Percentiles rank a stretch among this genome's conserved stretches.
Conservation (phyloP, 1,140 invertebrate genomes). For the Druon quercuslanigerum region DNA sequence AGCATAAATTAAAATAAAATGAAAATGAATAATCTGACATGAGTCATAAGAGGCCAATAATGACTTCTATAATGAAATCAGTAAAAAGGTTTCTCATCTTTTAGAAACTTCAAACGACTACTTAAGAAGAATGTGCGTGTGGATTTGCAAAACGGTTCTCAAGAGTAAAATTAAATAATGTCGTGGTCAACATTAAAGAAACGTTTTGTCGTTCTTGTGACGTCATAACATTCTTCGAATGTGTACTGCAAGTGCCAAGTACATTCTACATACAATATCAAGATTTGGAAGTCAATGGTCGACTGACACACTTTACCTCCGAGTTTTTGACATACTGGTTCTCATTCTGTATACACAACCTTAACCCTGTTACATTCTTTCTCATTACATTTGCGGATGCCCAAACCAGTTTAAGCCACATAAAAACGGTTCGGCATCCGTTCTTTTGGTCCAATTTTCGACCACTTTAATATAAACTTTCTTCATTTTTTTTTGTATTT, state of each 20-base stretch:
- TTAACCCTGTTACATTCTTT: slow-evolving; percentile 27
- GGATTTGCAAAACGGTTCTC: too few species aligned
- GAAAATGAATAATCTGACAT: too few species aligned
- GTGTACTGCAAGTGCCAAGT: neutral
- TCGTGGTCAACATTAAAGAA: neutral
- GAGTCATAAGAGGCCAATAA: too few species aligned
- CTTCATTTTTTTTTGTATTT: too few species aligned
- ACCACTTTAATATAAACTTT: too few species aligned
- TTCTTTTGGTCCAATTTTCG: too few species aligned
- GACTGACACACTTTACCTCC: slow-evolving; percentile 52
- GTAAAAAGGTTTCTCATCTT: too few species aligned
- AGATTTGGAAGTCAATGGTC: slow-evolving; percentile 54
- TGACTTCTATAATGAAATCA: too few species aligned
- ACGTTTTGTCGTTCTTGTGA: neutral
- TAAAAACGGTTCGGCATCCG: neutral
- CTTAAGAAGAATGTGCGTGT: too few species aligned
- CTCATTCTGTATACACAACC: slow-evolving; percentile 15
- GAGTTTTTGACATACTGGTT: slow-evolving; percentile 42
- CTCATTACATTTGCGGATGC: neutral
- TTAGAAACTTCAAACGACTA: too few species aligned
- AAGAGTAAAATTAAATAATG: neutral
- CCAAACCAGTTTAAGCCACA: slow-evolving; percentile 27
- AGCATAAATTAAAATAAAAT: too few species aligned
- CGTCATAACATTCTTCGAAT: slow-evolving; percentile 12
- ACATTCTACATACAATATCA: slow-evolving; percentile 11